These are phyloP conservation scores for Sphaerodactylus townsendi DNA, from an alignment of 2,113 vertebrate genomes.

Conservation along the genomic window DNA sequence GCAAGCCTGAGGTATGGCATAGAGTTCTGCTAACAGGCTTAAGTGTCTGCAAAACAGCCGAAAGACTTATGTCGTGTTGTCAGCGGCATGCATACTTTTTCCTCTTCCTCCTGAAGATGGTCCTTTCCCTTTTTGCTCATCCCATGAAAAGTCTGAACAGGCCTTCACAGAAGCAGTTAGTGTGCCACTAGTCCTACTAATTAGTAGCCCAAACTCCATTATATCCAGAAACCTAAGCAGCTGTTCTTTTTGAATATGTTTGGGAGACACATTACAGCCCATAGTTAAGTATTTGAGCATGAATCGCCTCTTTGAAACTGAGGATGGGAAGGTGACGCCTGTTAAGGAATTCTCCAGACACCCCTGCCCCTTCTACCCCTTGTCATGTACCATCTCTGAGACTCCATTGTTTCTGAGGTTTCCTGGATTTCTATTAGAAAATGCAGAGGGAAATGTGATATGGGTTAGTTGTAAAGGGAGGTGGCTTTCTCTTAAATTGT, in stretches of 20 bases:
- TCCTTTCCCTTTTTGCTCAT: background rate
- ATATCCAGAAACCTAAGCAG: background rate
- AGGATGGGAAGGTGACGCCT: background rate
- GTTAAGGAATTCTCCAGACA: background rate
- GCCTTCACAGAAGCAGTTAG: background rate
- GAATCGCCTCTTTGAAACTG: background rate
- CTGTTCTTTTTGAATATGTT: background rate
- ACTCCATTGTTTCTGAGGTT: background rate
- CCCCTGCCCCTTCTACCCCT: too few species aligned
- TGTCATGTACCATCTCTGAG: background rate
- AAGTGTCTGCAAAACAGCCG: background rate
- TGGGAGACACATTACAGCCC: background rate
- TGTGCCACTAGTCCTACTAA: background rate
- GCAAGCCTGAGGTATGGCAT: conserved; percentile 82
- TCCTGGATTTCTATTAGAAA: background rate
- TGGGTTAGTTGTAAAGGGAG: too few species aligned
- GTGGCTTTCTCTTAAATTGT: too few species aligned
- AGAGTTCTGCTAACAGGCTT: background rate
- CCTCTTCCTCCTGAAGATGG: background rate
- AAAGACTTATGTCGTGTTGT: background rate
- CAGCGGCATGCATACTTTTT: background rate
- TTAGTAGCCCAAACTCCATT: background rate
- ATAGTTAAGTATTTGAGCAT: background rate
- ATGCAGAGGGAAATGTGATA: too few species aligned
- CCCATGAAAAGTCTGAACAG: background rate